Evolutionary conservation across 2,113 vertebrate species (phyloP).

Genomic region (Marmota flaviventris): DNA sequence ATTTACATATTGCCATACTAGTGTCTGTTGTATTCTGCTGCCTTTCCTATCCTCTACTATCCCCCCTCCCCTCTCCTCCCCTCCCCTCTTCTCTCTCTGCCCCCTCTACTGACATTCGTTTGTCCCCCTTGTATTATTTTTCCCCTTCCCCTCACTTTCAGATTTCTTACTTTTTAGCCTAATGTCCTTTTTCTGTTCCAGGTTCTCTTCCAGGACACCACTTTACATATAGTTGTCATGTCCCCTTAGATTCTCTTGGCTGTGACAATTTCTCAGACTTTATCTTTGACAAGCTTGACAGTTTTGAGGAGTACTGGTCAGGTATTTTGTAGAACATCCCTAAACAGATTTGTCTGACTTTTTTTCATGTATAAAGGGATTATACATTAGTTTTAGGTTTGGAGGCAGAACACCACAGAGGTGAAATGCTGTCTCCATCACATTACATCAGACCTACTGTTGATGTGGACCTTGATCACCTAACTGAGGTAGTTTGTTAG

Average conservation of each 20-base stretch:
- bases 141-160: too few species aligned
- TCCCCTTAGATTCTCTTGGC: background rate
- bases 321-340: background rate
- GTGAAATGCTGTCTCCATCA: background rate
- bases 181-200: background rate
- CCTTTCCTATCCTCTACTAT: too few species aligned
- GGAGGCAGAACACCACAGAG: background rate
- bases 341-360: background rate
- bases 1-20: too few species aligned
- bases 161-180: background rate
- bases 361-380: background rate
- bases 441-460: background rate
- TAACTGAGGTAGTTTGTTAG: background rate
- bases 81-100: too few species aligned
- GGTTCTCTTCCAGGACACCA: background rate
- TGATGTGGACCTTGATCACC: background rate
- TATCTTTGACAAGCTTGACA: background rate
- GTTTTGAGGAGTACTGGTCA: background rate
- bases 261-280: background rate
- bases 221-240: background rate
- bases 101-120: too few species aligned
- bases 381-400: background rate
- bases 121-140: too few species aligned
- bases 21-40: too few species aligned
- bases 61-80: too few species aligned